Conservation (phyloP, 1,140 invertebrate species). For the Popillia japonica region DNA sequence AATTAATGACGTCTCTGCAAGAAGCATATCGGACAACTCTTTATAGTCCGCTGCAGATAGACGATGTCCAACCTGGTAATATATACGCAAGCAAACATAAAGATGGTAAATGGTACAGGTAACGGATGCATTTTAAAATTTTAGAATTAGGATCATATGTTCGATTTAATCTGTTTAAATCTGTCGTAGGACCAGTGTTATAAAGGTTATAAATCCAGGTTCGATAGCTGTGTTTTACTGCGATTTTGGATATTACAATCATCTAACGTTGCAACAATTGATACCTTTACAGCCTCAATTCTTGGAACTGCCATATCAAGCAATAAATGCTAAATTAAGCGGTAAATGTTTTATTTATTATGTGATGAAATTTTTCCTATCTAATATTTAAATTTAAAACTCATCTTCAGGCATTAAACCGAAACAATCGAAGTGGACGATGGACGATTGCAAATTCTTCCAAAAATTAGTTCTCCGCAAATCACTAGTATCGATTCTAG, state of each 20-base stretch:
- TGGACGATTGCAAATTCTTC: slow-evolving; percentile 57
- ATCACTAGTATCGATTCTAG: slow-evolving; percentile 51
- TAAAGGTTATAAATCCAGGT: slow-evolving; percentile 60
- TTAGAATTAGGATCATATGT: neutral
- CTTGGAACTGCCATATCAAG: slow-evolving; percentile 65
- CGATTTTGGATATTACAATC: slow-evolving; percentile 65
- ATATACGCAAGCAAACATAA: slow-evolving; percentile 57
- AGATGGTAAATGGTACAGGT: slow-evolving; percentile 58
- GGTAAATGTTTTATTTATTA: slow-evolving; percentile 57
- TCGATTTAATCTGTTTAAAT: neutral
- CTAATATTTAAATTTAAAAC: neutral
- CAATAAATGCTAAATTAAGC: slow-evolving; percentile 65
- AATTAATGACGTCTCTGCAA: slow-evolving; percentile 54
- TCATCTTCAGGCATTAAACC: slow-evolving; percentile 53
- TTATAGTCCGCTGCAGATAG: slow-evolving; percentile 50
- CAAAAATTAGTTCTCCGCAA: slow-evolving; percentile 52
- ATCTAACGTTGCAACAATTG: slow-evolving; percentile 59
- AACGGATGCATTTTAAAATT: neutral
- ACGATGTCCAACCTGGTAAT: slow-evolving; percentile 55
- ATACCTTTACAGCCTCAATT: slow-evolving; percentile 62
- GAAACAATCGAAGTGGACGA: slow-evolving; percentile 56
- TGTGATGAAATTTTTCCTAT: neutral
- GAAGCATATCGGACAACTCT: slow-evolving; percentile 47
- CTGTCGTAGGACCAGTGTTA: slow-evolving; percentile 59
- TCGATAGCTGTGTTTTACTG: slow-evolving; percentile 65